Conservation (phyloP, 1,140 invertebrate species). For the Pantala flavescens region DNA sequence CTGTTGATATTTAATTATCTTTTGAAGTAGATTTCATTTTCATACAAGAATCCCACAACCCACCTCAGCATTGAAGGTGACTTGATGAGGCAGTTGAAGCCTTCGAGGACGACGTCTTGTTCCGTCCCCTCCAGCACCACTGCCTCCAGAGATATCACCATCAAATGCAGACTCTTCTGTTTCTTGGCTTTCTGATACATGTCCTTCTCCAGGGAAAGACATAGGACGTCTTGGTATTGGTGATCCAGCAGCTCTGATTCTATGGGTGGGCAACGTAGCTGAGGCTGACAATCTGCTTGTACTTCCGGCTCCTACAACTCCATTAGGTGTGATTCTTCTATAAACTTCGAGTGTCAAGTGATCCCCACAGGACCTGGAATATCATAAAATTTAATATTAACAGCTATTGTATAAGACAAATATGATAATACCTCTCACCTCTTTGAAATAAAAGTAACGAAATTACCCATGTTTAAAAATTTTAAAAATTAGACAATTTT, state of each 20-base stretch:
- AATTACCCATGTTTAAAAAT: too few species aligned
- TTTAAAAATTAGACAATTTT: too few species aligned
- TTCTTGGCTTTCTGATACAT: background rate
- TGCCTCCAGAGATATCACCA: background rate
- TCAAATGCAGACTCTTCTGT: background rate
- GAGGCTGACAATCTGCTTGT: slow-evolving; percentile 17
- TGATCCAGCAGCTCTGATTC: background rate
- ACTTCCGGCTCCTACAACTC: slow-evolving; percentile 15
- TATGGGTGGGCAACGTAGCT: background rate
- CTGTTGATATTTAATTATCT: too few species aligned
- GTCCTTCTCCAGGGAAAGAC: background rate
- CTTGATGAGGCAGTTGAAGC: slow-evolving; percentile 59
- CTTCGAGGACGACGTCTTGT: slow-evolving; percentile 38
- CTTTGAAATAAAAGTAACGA: too few species aligned
- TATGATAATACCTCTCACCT: background rate
- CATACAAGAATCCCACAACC: slow-evolving; percentile 49
- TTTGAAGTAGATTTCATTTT: too few species aligned
- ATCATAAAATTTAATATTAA: slow-evolving; percentile 13
- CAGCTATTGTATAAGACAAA: background rate
- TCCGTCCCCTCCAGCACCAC: slow-evolving; percentile 10
- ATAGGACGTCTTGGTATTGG: background rate
- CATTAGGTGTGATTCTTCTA: slow-evolving; percentile 38
- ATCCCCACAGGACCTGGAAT: slow-evolving; percentile 50
- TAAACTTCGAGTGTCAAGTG: slow-evolving; percentile 67
- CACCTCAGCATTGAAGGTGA: slow-evolving; percentile 76